Evolutionary conservation across 2,797 vertebrate species (phyloP).

Genomic region (Catamblyrhynchus diadema): DNA sequence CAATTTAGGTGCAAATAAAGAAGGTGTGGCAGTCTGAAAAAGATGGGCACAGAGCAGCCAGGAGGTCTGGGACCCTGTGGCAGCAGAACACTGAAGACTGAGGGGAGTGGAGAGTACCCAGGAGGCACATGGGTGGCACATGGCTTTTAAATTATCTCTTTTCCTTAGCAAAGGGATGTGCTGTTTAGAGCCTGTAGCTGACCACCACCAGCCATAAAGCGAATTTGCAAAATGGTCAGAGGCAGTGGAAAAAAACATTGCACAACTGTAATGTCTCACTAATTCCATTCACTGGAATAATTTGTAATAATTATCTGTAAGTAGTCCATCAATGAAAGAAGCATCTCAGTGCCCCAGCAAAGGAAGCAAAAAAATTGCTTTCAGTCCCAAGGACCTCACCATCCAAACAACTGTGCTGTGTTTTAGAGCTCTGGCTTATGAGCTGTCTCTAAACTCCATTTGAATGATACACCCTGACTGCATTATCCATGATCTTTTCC

Average conservation of each 20-base stretch:
- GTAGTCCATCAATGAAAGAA: not conserved
- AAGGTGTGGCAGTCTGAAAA: not conserved
- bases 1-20: constrained; percentile 2
- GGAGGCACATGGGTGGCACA: not conserved
- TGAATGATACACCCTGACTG: not conserved
- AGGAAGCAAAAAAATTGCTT: not conserved
- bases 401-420: not conserved
- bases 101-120: not conserved
- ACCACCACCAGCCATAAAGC: not conserved
- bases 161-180: not conserved
- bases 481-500: not conserved
- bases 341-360: not conserved
- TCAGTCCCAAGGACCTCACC: not conserved
- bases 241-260: not conserved
- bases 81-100: not conserved
- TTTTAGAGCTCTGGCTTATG: not conserved
- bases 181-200: not conserved
- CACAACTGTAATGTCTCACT: not conserved
- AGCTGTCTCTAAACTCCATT: not conserved
- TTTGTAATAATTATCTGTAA: not conserved
- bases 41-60: not conserved
- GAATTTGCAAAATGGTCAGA: not conserved
- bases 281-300: not conserved
- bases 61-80: not conserved
- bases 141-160: not conserved